phyloP scores from a whole-genome alignment of 2,888 invertebrate genomes.

The Sympetrum striolatum region DNA sequence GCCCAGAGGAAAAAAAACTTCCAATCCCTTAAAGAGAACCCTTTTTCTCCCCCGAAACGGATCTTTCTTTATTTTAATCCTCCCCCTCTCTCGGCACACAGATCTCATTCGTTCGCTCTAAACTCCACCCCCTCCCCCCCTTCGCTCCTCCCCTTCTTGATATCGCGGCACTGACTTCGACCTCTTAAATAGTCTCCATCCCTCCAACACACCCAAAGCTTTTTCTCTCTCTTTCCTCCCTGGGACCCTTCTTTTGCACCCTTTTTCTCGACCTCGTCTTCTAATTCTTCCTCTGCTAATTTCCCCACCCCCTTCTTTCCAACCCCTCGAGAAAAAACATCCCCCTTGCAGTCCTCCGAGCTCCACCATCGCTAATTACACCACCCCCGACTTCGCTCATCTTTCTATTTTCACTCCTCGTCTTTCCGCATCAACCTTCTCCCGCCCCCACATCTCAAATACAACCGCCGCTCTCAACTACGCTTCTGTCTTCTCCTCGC shows the following conservation, averaged over 20 bases:
- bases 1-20: background rate
- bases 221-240: background rate
- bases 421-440: background rate
- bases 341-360: background rate
- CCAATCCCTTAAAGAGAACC: conserved; percentile 10
- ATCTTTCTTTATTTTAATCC: conserved; percentile 37
- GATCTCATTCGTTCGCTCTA: conserved; percentile 32
- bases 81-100: conserved; percentile 6
- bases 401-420: conserved; percentile 27
- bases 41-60: conserved; percentile 14
- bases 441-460: background rate
- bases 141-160: conserved; percentile 1
- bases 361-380: conserved; percentile 40
- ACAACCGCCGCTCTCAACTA: conserved; percentile 1
- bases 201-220: background rate
- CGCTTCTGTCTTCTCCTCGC: background rate
- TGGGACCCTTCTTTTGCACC: no score
- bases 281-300: conserved; percentile 30
- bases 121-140: background rate
- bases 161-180: conserved; percentile 13
- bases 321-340: conserved; percentile 12
- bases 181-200: conserved; percentile 37
- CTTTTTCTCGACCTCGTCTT: background rate
- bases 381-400: conserved; percentile 36
- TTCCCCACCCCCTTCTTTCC: background rate